Conservation (phyloP, 2,888 invertebrate species). For the Sphecodes monilicornis region DNA sequence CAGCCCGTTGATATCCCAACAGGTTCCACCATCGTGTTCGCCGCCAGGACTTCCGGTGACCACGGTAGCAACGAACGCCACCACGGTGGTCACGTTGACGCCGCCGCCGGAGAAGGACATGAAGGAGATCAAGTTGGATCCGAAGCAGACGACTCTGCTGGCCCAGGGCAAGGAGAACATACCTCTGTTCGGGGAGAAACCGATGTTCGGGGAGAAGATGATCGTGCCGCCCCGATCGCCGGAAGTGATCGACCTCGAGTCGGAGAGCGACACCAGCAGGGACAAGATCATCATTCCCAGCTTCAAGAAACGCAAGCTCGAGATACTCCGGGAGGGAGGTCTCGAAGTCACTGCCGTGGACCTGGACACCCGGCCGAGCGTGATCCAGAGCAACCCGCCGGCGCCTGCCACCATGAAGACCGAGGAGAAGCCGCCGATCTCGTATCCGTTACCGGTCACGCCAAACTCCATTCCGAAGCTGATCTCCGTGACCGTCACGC, state of each 20-base stretch:
- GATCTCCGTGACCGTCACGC: constrained; percentile 85
- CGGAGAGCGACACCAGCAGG: constrained; percentile 79
- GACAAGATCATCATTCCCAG: constrained; percentile 83
- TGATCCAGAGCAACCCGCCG: constrained; percentile 85
- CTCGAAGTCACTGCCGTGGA: constrained; percentile 90
- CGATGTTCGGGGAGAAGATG: constrained; percentile 80
- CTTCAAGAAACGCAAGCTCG: constrained; percentile 90
- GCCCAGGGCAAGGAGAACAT: constrained; percentile 87
- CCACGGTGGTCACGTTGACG: constrained; percentile 84
- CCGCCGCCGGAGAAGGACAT: constrained; percentile 84
- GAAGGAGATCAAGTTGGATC: constrained; percentile 81
- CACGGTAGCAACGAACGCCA: constrained; percentile 79
- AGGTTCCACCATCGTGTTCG: constrained; percentile 77
- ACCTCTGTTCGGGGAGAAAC: constrained; percentile 83
- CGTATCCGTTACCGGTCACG: constrained; percentile 75
- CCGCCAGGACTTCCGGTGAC: constrained; percentile 76
- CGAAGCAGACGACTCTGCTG: constrained; percentile 82
- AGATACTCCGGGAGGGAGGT: constrained; percentile 91
- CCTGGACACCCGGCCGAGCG: constrained; percentile 82
- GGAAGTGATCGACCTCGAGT: constrained; percentile 88
- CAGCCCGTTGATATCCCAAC: constrained; percentile 75
- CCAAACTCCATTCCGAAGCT: constrained; percentile 79
- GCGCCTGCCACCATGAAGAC: constrained; percentile 81
- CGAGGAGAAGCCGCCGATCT: constrained; percentile 72
- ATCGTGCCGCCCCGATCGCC: constrained; percentile 87